phyloP scores from a whole-genome alignment of 2,113 vertebrate genomes.

The Hydrochoerus hydrochaeris region DNA sequence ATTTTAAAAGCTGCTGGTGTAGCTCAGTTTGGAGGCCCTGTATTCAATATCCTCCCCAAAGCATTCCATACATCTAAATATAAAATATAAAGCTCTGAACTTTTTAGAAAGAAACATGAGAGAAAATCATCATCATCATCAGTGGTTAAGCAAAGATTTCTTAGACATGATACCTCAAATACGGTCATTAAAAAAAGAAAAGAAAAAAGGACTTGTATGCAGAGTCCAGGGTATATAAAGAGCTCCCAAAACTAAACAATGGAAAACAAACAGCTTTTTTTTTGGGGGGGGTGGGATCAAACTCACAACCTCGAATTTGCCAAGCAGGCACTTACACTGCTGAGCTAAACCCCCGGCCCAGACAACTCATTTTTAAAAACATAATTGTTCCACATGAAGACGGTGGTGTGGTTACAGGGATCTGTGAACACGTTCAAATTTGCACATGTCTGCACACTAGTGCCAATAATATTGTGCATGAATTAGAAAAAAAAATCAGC shows the following conservation, averaged over 20 bases:
- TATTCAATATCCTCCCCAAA: neutral
- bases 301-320: too few species aligned
- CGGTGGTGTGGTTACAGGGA: neutral
- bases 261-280: neutral
- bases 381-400: neutral
- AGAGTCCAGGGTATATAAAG: neutral
- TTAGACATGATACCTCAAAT: neutral
- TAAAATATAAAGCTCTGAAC: neutral
- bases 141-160: neutral
- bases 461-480: slow-evolving; percentile 16
- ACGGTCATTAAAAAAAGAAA: slow-evolving; percentile 26
- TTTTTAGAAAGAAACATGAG: neutral
- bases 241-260: slow-evolving; percentile 16
- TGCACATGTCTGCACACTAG: neutral
- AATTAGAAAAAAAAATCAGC: neutral
- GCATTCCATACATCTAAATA: slow-evolving; percentile 15
- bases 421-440: neutral
- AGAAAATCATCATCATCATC: neutral
- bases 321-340: too few species aligned
- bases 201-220: neutral
- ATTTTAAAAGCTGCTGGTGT: neutral
- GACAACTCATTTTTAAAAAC: neutral
- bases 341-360: too few species aligned
- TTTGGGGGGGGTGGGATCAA: too few species aligned
- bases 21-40: neutral